Evolutionary conservation across 2,888 invertebrate species (phyloP).

Genomic region (Troides oblongomaculatus): DNA sequence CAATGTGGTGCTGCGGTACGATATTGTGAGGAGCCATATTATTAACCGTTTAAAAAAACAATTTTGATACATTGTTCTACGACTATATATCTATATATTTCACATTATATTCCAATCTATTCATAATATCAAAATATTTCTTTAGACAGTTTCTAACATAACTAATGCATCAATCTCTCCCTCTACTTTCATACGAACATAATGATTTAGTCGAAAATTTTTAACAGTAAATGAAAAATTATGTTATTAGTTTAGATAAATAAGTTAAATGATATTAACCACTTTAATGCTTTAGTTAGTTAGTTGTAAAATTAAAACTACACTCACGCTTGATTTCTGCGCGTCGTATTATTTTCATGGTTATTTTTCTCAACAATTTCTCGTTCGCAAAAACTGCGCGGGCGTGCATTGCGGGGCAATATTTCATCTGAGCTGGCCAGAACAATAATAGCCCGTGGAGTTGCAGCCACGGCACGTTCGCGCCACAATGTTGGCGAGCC

Average conservation of each 20-base stretch:
- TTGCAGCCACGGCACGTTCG: conserved; percentile 78
- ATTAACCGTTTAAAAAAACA: too few relatives aligned
- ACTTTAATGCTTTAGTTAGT: neutral
- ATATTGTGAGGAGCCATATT: too few relatives aligned
- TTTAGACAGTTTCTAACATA: too few relatives aligned
- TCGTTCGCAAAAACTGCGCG: conserved; percentile 71
- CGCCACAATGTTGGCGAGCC: conserved; percentile 69
- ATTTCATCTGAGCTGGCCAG: conserved; percentile 78
- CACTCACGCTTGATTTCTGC: conserved; percentile 58
- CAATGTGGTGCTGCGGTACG: too few relatives aligned
- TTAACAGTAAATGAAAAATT: too few relatives aligned
- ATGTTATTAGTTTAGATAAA: neutral
- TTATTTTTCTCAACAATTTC: conserved; percentile 73
- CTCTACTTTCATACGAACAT: too few relatives aligned
- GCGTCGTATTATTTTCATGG: conserved; percentile 67
- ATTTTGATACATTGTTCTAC: too few relatives aligned
- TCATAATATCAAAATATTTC: too few relatives aligned
- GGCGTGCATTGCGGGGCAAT: conserved; percentile 76
- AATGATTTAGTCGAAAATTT: too few relatives aligned
- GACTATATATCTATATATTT: too few relatives aligned
- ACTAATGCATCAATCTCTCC: too few relatives aligned
- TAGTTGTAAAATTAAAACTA: conserved; percentile 28
- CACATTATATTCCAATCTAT: too few relatives aligned
- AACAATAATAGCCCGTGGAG: conserved; percentile 77
- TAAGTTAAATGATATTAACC: neutral